These are phyloP conservation scores for Ochlodes sylvanus DNA, from an alignment of 2,888 invertebrate genomes.

Conservation along the genomic window DNA sequence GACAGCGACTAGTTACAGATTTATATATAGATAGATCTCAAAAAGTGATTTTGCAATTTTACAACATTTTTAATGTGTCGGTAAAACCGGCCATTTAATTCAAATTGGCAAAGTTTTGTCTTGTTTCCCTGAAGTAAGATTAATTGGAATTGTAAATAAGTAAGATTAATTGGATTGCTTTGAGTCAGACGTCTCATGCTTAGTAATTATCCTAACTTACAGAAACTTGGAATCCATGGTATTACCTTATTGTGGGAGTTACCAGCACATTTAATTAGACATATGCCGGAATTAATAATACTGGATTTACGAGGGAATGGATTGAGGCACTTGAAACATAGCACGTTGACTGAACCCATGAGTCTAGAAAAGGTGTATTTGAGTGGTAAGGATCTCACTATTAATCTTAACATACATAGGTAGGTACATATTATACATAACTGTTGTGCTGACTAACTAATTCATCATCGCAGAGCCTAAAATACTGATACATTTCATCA, in stretches of 20 bases:
- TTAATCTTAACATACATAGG: no score
- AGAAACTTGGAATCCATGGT: constrained; percentile 70
- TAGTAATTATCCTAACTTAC: constrained; percentile 39
- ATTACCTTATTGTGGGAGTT: constrained; percentile 69
- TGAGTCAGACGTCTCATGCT: no score
- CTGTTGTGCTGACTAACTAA: no score
- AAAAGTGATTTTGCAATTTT: not conserved
- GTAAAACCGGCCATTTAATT: not conserved
- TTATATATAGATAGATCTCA: no score
- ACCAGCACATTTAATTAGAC: constrained; percentile 64
- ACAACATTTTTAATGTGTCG: not conserved
- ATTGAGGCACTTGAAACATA: constrained; percentile 72
- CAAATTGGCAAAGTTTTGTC: not conserved
- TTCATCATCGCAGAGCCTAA: no score
- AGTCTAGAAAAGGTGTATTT: constrained; percentile 74
- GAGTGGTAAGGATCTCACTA: constrained; percentile 70
- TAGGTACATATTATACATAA: no score
- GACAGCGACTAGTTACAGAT: no score
- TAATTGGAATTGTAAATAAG: not conserved
- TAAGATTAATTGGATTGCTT: not conserved
- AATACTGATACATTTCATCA: no score
- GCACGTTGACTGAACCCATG: constrained; percentile 65
- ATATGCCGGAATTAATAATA: constrained; percentile 73
- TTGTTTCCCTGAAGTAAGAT: no score
- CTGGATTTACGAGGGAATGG: constrained; percentile 84